Evolutionary conservation across 2,797 vertebrate genomes (phyloP).

Genomic region (Salmo trutta): DNA sequence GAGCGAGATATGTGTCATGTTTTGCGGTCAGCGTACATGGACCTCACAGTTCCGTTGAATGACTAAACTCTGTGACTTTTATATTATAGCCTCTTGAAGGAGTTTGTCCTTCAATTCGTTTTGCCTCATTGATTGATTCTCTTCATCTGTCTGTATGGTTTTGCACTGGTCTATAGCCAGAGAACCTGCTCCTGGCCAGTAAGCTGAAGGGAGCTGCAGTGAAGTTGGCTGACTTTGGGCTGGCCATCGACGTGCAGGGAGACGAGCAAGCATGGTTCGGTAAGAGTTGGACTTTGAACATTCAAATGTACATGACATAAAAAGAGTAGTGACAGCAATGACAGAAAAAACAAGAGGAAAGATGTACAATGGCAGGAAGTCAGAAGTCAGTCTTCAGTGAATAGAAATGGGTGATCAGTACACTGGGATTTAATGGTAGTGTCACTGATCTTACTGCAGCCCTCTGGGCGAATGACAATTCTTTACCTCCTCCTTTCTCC

Average conservation of each 20-base stretch:
- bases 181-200: slow-evolving; percentile 88
- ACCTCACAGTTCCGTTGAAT: no score
- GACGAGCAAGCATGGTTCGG: slow-evolving; percentile 92
- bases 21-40: no score
- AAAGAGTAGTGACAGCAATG: not conserved
- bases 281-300: slow-evolving; percentile 65
- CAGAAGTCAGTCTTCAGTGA: not conserved
- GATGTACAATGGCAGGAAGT: not conserved
- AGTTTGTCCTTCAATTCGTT: no score
- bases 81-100: no score
- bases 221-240: slow-evolving; percentile 88
- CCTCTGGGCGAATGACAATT: not conserved
- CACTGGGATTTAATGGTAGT: not conserved
- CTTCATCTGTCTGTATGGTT: not conserved
- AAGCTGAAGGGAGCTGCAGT: slow-evolving; percentile 90
- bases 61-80: no score
- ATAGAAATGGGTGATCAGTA: no score
- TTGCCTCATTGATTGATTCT: not conserved
- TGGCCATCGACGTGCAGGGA: slow-evolving; percentile 90
- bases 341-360: not conserved
- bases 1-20: no score
- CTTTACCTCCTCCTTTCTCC: not conserved
- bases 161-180: slow-evolving; percentile 71
- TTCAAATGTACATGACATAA: not conserved
- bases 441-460: not conserved